A percentile compares a stretch with the other conserved stretches of the same genome.
phyloP scores from a whole-genome alignment of 2,888 invertebrate genomes.

The Podabrus alpinus region DNA sequence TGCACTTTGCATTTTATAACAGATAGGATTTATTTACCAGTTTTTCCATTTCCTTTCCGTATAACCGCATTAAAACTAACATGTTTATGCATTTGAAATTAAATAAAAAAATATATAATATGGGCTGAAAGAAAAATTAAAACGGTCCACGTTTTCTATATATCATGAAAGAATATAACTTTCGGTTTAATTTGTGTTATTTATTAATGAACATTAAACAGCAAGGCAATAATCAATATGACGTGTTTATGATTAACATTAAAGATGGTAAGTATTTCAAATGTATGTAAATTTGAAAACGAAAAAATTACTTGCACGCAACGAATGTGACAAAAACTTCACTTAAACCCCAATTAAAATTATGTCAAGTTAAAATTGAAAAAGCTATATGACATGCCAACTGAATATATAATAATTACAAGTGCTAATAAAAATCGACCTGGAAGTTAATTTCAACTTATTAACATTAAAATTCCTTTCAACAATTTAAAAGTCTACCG shows the following conservation, averaged over 20 bases:
- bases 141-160: not conserved
- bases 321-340: not conserved
- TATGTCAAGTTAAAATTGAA: not conserved
- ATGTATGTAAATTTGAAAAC: not conserved
- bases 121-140: not conserved
- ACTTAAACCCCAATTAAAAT: not conserved
- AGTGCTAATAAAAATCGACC: not conserved
- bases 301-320: not conserved
- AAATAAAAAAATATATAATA: not conserved
- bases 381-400: not conserved
- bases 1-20: constrained; percentile 22
- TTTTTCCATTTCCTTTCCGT: not conserved
- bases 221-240: not conserved
- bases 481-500: not conserved
- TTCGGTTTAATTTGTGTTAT: not conserved
- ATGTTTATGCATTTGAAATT: not conserved
- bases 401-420: not conserved
- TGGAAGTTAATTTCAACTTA: not conserved
- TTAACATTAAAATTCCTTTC: constrained; percentile 5
- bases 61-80: not conserved
- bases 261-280: not conserved
- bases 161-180: not conserved
- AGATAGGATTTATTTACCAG: constrained; percentile 14
- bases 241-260: not conserved
- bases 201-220: not conserved